A percentile compares a stretch with the other conserved stretches of the same genome.
Conservation (phyloP, 2,797 vertebrate species). For the Enteromius mattozi region DNA sequence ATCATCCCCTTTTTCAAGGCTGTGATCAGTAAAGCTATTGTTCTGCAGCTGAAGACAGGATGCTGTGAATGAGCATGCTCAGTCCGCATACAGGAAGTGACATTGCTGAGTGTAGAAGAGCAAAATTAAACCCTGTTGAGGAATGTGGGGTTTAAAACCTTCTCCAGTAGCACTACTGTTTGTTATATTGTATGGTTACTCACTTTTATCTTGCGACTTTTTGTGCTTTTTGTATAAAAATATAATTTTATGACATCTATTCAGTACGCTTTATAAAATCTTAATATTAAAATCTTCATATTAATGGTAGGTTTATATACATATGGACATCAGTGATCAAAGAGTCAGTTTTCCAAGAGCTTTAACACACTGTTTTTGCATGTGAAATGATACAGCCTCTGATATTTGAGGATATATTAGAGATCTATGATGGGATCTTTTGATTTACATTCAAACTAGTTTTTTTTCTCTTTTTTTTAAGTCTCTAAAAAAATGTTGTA, state of each 20-base stretch:
- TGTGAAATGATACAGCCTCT: neutral
- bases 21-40: constrained; percentile 72
- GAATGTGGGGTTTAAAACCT: neutral
- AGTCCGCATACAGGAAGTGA: constrained; percentile 41
- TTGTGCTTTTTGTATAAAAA: constrained; percentile 11
- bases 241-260: neutral
- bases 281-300: neutral
- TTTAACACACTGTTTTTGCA: neutral
- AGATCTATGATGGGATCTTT: neutral
- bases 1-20: constrained; percentile 71
- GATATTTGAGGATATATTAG: no score
- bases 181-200: neutral
- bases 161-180: constrained; percentile 22
- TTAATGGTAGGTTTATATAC: neutral
- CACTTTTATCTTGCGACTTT: neutral
- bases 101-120: constrained; percentile 20
- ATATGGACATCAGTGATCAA: neutral
- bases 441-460: neutral
- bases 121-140: neutral
- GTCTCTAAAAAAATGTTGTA: no score
- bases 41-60: constrained; percentile 62
- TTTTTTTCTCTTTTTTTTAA: no score
- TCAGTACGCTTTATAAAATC: neutral
- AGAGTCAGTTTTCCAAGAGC: neutral
- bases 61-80: constrained; percentile 43